Base-by-base conservation (phyloP, 2,888 invertebrate genomes). In the Cephus pygmeus region DNA sequence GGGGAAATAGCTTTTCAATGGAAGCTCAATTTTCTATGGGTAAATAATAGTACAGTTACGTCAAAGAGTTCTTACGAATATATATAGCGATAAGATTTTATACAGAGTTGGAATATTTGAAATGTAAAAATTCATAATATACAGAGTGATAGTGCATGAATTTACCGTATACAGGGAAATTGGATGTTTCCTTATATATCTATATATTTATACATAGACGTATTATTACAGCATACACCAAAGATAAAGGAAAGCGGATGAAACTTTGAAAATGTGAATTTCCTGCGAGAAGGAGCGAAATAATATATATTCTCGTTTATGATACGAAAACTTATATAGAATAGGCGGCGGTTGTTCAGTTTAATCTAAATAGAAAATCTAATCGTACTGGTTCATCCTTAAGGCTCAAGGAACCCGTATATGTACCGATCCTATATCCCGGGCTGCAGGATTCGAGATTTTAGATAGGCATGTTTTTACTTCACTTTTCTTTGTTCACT, bases 301-400 rank as follows among this genome's bases (percentile, higher is more conserved):
- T 33, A 56, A 56, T 56, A 56, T 56, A 56, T 56, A 56, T 56
- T 56, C 56, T 56, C 9, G 9, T 56, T 56, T 56, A 23, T 23
- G 56, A 23, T 56, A 56, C 23, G 23, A 23, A 56, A 56, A 56
- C 23, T 23, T 9, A 15, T 23, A 23, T 9, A 56, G 6, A 56
- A 56, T 9, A 56, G 23, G 9, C 23, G 9, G 56, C 9, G 23
- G 23, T 56, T 56, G 56, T 56, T 56, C 56, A 9, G 23, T 23
- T 56, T 73, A 73, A 77, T 77, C 77, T 77, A 77, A 77, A 77
- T 77, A 74, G 77, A 73, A 73, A 77, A 77, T 77, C 69, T 74
- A 77, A 77, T 77, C 74, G 40, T 56, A 33, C 76, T 15, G 35
- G 73, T 71, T 76, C 76, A 76, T 76, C 76, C 77, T 69, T 73